These are phyloP conservation scores for Gastracanthus pulcherrimus DNA, from an alignment of 2,888 invertebrate species.

Conservation along the genomic window DNA sequence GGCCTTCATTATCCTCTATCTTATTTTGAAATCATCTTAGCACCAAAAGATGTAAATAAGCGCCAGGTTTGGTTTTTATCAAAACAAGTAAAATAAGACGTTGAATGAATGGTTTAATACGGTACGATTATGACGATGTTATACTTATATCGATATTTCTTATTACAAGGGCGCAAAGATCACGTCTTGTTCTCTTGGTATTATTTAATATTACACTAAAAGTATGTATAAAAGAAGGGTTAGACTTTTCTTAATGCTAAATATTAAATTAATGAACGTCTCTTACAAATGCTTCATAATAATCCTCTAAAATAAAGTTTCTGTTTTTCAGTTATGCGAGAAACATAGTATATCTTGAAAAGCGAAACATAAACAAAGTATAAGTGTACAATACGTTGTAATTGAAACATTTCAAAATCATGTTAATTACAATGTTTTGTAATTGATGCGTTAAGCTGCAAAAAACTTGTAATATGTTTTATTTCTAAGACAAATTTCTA, in stretches of 20 bases:
- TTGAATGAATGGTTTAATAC: background rate
- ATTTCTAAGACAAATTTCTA: slow-evolving; percentile 6
- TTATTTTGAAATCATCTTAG: slow-evolving; percentile 6
- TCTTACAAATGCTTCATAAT: slow-evolving; percentile 50
- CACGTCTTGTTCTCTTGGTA: slow-evolving; percentile 54
- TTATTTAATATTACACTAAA: slow-evolving; percentile 41
- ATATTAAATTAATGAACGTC: slow-evolving; percentile 53
- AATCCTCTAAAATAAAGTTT: slow-evolving; percentile 24
- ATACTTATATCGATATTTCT: background rate
- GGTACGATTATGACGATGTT: background rate
- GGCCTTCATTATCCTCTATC: background rate
- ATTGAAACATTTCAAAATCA: background rate
- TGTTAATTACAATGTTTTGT: slow-evolving; percentile 23
- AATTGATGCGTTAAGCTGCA: slow-evolving; percentile 13
- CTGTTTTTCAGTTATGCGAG: slow-evolving; percentile 3
- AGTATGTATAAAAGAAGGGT: slow-evolving; percentile 51
- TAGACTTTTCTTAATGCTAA: slow-evolving; percentile 46
- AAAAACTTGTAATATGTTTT: background rate
- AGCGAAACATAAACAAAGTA: slow-evolving; percentile 31
- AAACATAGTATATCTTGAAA: slow-evolving; percentile 12
- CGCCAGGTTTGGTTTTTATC: background rate
- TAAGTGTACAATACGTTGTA: slow-evolving; percentile 15
- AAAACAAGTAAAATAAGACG: background rate
- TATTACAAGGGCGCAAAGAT: slow-evolving; percentile 44
- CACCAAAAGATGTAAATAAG: background rate